phyloP scores from a whole-genome alignment of 2,888 invertebrate species.

The Melanostoma mellinum region DNA sequence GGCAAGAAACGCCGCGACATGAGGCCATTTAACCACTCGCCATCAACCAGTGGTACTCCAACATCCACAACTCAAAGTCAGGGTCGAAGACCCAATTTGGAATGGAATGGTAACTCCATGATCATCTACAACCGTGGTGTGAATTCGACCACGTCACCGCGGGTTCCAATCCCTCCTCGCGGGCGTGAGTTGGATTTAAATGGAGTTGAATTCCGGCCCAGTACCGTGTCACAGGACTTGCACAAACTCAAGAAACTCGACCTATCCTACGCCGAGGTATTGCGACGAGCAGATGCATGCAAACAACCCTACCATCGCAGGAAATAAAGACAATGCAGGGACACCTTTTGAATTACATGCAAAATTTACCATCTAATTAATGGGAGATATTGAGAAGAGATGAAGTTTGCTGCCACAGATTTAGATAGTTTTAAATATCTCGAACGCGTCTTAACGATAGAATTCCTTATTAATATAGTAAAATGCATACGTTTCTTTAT shows the following conservation, averaged over 20 bases:
- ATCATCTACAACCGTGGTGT: conserved; percentile 87
- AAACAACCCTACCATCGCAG: conserved; percentile 76
- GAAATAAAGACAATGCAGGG: conserved; percentile 64
- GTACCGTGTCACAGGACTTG: conserved; percentile 91
- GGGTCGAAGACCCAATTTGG: conserved; percentile 74
- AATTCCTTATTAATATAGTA: conserved; percentile 47
- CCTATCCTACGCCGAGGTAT: conserved; percentile 92
- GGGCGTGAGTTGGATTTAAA: conserved; percentile 77
- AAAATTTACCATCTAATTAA: conserved; percentile 32
- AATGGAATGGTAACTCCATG: conserved; percentile 89
- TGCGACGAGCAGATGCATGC: conserved; percentile 85
- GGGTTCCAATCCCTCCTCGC: conserved; percentile 80
- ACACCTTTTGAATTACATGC: conserved; percentile 17
- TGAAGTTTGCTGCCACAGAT: conserved; percentile 62
- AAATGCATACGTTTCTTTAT: conserved; percentile 14
- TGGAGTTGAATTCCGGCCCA: conserved; percentile 84
- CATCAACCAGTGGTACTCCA: conserved; percentile 72
- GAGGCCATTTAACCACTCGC: conserved; percentile 83
- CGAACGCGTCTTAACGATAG: conserved; percentile 35
- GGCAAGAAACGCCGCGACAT: conserved; percentile 84
- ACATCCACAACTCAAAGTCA: conserved; percentile 49
- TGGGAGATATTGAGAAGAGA: not conserved
- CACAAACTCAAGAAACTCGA: conserved; percentile 91
- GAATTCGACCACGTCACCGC: conserved; percentile 73
- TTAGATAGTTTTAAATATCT: conserved; percentile 63